Evolutionary conservation across 2,888 invertebrate species (phyloP).

Genomic region (Marronus borbonicus): DNA sequence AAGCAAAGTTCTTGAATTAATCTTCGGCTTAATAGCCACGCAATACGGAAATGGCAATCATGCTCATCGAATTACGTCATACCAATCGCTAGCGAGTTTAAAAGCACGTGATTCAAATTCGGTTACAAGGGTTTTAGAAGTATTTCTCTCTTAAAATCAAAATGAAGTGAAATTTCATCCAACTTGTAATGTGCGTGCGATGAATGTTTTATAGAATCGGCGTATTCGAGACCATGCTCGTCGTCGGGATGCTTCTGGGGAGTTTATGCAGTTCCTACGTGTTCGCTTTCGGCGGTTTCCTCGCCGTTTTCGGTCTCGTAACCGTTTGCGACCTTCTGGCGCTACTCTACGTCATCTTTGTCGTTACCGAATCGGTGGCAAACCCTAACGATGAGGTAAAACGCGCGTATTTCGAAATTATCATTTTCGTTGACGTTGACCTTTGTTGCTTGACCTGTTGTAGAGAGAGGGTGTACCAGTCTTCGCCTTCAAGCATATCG

Average conservation of each 20-base stretch:
- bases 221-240: slow-evolving; percentile 75
- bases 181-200: not conserved
- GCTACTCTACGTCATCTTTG: slow-evolving; percentile 71
- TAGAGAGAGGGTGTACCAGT: not conserved
- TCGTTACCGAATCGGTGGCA: slow-evolving; percentile 72
- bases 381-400: slow-evolving; percentile 1
- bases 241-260: slow-evolving; percentile 77
- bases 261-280: slow-evolving; percentile 75
- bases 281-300: slow-evolving; percentile 73
- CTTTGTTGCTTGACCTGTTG: too few species aligned
- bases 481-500: slow-evolving; percentile 23
- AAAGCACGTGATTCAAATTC: too few species aligned
- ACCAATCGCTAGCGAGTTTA: too few species aligned
- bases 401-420: not conserved
- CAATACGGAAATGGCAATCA: too few species aligned
- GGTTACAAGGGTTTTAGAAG: too few species aligned
- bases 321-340: slow-evolving; percentile 70
- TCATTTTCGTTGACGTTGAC: too few species aligned
- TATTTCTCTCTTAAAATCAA: too few species aligned
- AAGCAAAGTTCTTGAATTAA: too few species aligned
- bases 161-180: too few species aligned
- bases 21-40: too few species aligned
- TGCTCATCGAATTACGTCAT: too few species aligned
- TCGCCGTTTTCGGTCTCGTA: slow-evolving; percentile 72
- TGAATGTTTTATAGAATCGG: slow-evolving; percentile 74